Base-by-base conservation (phyloP, 2,797 vertebrate species). In the Ctenosaura bakeri region DNA sequence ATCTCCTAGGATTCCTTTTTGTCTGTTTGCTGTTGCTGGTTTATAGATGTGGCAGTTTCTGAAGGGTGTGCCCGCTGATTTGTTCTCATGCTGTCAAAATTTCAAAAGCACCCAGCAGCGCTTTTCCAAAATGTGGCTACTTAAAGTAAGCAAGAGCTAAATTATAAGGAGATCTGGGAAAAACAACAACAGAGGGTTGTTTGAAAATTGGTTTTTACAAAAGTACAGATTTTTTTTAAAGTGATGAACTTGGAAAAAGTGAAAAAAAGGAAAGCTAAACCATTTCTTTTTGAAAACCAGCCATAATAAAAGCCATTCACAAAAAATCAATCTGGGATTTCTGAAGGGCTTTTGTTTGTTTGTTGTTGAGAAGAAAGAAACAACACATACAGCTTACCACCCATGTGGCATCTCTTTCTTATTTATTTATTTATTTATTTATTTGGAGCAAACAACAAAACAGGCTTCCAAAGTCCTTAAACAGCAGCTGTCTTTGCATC, bases 401-500 rank as follows among this genome's bases (percentile, higher is more conserved):
- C 59, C 16, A 69, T 86, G 0, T 42, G 32, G 35, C 88, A 62
- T 16, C 38, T 29, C 46, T 46, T 80, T n/a, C 35, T 79, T 22
- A 1, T 29, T 38, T 56, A 26, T 66, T 29, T 80, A 52, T 62
- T 79, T 26, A 0, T 24, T 42, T 59, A 13, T 85, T 18, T 66
- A 35, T 50, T 52, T n/a, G 32, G 87, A 79, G n/a, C 9, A 38
- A 90, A 89, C 90, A 93, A 88, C 0, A 89, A 92, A 92, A 93
- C 88, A 42, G 2, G 90, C 85, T 86, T 89, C 91, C 90, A 90
- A 92, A 46, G 42, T 0, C 56, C 69, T 90, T 83, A 29, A 84
- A 90, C 82, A 90, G 89, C 69, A 89, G 56, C 35, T 64, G 89
- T 83, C 83, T 93, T 91, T 95, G 91, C 94, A 90, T 42, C 84